Percentiles rank a stretch among this genome's conserved stretches.
Conservation (phyloP, 2,797 vertebrate genomes). For the Arctocebus calabarensis region DNA sequence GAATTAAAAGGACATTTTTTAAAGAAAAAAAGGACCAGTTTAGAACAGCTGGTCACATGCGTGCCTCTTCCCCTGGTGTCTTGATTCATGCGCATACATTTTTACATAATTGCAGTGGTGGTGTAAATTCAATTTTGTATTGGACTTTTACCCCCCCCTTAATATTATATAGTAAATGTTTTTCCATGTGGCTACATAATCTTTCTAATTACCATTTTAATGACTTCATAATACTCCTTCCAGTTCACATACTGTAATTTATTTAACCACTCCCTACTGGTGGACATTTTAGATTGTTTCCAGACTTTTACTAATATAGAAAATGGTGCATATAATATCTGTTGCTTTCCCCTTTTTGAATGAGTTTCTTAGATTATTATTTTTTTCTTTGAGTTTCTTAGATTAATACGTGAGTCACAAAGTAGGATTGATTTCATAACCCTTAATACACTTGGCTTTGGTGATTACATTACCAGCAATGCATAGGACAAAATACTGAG, state of each 20-base stretch:
- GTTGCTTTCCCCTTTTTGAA: conserved; percentile 60
- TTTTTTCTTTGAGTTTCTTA: too few relatives aligned
- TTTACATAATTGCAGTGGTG: conserved; percentile 77
- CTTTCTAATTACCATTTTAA: conserved; percentile 84
- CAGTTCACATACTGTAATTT: conserved; percentile 79
- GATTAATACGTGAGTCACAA: conserved; percentile 58
- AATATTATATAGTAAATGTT: conserved; percentile 82
- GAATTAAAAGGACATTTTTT: neutral
- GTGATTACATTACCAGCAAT: conserved; percentile 1
- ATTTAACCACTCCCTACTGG: conserved; percentile 75
- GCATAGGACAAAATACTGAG: neutral
- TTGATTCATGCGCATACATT: conserved; percentile 74
- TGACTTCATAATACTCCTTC: conserved; percentile 83
- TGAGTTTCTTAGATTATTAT: conserved; percentile 67
- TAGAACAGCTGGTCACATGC: conserved; percentile 57
- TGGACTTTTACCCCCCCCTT: conserved; percentile 63
- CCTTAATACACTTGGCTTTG: conserved; percentile 16
- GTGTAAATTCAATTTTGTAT: conserved; percentile 78
- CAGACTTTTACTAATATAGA: conserved; percentile 74
- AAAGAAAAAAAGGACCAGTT: conserved; percentile 8
- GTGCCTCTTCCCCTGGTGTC: conserved; percentile 59
- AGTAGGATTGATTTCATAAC: conserved; percentile 44
- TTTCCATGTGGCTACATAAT: conserved; percentile 82
- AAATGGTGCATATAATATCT: conserved; percentile 58
- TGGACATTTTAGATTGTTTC: conserved; percentile 76